Percentiles rank a stretch among this genome's conserved stretches.
Conservation (phyloP, 2,797 vertebrate genomes). For the Macropodus opercularis region DNA sequence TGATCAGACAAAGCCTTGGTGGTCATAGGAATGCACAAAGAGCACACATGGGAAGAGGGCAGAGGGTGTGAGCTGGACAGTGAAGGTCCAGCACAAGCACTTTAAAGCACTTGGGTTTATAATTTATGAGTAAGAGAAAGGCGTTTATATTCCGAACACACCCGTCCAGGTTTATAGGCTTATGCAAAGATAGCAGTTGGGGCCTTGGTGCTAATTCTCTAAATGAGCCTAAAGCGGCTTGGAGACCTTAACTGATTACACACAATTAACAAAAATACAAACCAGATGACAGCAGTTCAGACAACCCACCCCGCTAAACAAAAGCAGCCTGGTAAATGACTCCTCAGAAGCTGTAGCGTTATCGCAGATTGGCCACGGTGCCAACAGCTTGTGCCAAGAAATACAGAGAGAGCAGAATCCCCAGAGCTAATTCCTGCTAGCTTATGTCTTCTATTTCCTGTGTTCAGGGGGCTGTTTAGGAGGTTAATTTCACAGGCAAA, state of each 20-base stretch:
- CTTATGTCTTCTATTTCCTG: conserved; percentile 77
- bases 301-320: conserved; percentile 40
- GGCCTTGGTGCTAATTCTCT: conserved; percentile 40
- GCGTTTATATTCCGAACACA: conserved; percentile 22
- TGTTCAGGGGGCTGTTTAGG: conserved; percentile 81
- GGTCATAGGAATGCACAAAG: conserved; percentile 57
- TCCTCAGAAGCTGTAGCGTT: conserved; percentile 65
- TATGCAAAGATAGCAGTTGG: conserved; percentile 11
- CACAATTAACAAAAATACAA: conserved; percentile 61
- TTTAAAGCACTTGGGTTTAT: conserved; percentile 51
- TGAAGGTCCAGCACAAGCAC: conserved; percentile 49
- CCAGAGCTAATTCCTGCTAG: conserved; percentile 75
- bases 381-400: conserved; percentile 74
- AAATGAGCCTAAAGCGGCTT: conserved; percentile 58
- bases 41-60: conserved; percentile 50
- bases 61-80: conserved; percentile 42
- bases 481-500: conserved; percentile 88
- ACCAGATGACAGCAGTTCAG: conserved; percentile 47
- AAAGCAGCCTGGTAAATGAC: conserved; percentile 63
- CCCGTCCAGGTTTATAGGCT: conserved; percentile 17
- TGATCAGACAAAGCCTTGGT: conserved; percentile 63
- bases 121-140: conserved; percentile 46
- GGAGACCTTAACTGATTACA: conserved; percentile 64
- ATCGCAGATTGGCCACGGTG: conserved; percentile 71
- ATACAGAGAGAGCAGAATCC: conserved; percentile 65